Base-by-base conservation (phyloP, 37 sponge, comb jelly and placozoan genomes). In the Eunapius fragilis region DNA sequence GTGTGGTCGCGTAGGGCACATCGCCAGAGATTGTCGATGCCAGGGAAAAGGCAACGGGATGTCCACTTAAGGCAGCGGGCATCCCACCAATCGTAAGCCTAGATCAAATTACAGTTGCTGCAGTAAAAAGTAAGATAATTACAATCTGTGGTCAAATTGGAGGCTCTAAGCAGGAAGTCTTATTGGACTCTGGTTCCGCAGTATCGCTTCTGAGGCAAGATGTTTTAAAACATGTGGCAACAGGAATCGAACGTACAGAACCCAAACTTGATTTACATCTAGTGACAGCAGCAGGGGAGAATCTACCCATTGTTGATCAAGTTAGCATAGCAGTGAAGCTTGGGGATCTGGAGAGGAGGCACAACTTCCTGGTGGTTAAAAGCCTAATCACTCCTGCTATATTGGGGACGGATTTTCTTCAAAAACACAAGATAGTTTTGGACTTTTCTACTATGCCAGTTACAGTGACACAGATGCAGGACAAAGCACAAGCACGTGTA, bases 211-310 rank as follows among this genome's bases (percentile, higher is more conserved):
- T 87, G 10, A 72, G 47, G 67, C 87, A 80, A 25, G 22, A 70
- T 24, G 37, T 82, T 24, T 45, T 33, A 13, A 0, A 58, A 58
- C 41, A 41, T n/a, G n/a, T n/a, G 58, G 58, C 58, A 58, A 58
- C 58, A 11, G 58, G 58, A 58, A 58, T 58, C 14, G 58, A 58
- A 58, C 58, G 58, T 17, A 17, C 58, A 58, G 58, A 58, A 19
- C 58, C 58, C 22, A 58, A 58, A 17, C 74, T 33, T 72, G 32
- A 72, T 34, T 14, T 74, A 14, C 75, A 71, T 37, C 76, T 90
- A 10, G 87, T 91, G n/a, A 91, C 92, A 37, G 87, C 92, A 72
- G 79, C 87, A 10, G 92, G 92, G 9, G 80, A 71, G 17, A 67
- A 75, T 4, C 69, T 91, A 32, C 79, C 72, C 26, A 83, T 91